Evolutionary conservation across 2,888 invertebrate species (phyloP), one percentile per base, ranked within the genome.

Genomic region (Lutraria lutraria): DNA sequence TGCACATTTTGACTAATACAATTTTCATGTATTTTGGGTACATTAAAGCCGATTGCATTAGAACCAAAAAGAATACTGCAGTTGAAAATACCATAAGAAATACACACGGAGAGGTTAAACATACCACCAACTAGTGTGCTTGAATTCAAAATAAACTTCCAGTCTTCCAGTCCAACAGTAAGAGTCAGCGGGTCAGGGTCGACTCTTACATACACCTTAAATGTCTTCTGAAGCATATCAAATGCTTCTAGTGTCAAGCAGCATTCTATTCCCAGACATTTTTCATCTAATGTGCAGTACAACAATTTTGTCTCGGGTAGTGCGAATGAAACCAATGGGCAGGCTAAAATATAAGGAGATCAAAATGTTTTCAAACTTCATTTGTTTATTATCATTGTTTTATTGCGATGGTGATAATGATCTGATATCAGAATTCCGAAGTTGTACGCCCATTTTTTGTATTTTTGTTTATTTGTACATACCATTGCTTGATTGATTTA

Each of bases 231-330:
- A 81, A 94, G 93, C 84, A 95, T 91, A 54, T 89, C 86, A n/a
- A 93, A 88, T n/a, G 94, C 88, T 81, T 95, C 94, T 3, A 95
- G 84, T 53, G 93, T 93, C 34, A 94, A 86, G 88, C 95, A 95
- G 81, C 95, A 95, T 79, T 95, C 94, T 19, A 95, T 83, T 13
- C 94, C 95, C 79, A 95, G 88, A 83, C 95, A 95, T 81, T 92
- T 91, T 31, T 92, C 88, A 79, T 95, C 94, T 81, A 94, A 89
- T 4, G 91, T 93, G 85, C 95, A 95, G 89, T 93, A 93, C n/a
- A 95, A 60, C 13, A 72, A 8, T 21, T 82, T 53, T 4, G 91
- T 88, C 31, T 92, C 88, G 13, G 95, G 94, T 85, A 95, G 83
- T 2, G 85, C 82, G 52, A 93, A 84, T 29, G 93, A 85, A 87